phyloP scores from a whole-genome alignment of 1,140 invertebrate genomes.

The Oscheius sp. region DNA sequence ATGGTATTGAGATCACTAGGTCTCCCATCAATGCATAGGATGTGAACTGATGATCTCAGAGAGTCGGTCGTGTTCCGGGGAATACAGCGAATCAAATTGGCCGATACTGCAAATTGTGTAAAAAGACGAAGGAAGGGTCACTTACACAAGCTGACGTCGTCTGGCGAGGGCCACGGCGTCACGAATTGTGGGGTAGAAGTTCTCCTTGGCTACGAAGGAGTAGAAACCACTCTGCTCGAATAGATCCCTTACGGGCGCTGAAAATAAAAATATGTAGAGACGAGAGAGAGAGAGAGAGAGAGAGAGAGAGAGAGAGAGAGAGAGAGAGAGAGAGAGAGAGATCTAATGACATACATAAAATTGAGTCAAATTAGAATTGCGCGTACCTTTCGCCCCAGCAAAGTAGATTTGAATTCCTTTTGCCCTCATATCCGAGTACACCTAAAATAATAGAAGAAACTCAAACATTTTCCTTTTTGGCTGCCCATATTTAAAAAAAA shows the following conservation, averaged over 20 bases:
- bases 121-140: not conserved
- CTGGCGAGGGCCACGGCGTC: slow-evolving; percentile 52
- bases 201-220: slow-evolving; percentile 48
- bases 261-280: not conserved
- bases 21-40: slow-evolving; percentile 27
- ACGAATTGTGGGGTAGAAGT: slow-evolving; percentile 60
- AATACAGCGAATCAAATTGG: not conserved
- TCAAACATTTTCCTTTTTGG: not conserved
- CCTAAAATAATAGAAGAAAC: slow-evolving; percentile 28
- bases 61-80: slow-evolving; percentile 29
- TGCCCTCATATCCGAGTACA: slow-evolving; percentile 44
- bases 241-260: slow-evolving; percentile 54
- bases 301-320: no score
- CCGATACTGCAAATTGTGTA: not conserved
- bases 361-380: slow-evolving; percentile 13
- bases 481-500: no score
- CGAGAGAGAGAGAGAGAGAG: not conserved
- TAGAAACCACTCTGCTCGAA: slow-evolving; percentile 54
- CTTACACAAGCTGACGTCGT: slow-evolving; percentile 34
- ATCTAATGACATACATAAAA: not conserved
- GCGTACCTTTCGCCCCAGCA: slow-evolving; percentile 53
- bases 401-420: slow-evolving; percentile 53
- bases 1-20: not conserved
- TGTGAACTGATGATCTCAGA: slow-evolving; percentile 33
- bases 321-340: no score